Evolutionary conservation across 2,113 vertebrate species (phyloP).

Genomic region (Vidua macroura): DNA sequence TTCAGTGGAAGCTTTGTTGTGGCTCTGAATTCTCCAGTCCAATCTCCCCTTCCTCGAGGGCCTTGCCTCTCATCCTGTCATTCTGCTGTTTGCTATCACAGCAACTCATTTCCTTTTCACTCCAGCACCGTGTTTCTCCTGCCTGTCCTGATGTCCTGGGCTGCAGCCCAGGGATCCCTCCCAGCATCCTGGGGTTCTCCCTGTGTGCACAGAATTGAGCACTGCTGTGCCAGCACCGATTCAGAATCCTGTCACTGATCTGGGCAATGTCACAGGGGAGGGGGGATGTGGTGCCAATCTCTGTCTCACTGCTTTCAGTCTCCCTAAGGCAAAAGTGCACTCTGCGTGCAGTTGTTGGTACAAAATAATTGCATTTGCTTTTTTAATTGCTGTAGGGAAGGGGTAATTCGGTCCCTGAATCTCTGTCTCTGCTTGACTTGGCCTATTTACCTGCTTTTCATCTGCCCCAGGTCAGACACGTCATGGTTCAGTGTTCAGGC

Average conservation of each 20-base stretch:
- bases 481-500: rapidly evolving
- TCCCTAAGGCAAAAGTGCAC: slow-evolving; percentile 40
- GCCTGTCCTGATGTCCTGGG: neutral
- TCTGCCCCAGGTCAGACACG: neutral
- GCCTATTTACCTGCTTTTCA: slow-evolving; percentile 24
- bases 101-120: neutral
- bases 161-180: neutral
- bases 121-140: neutral
- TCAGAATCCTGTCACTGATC: neutral
- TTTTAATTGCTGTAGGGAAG: slow-evolving; percentile 17
- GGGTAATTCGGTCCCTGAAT: neutral
- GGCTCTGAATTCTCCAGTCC: neutral
- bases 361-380: slow-evolving; percentile 35
- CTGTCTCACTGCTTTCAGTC: neutral
- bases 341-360: neutral
- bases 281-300: neutral
- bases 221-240: neutral
- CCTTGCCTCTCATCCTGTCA: neutral
- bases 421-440: neutral
- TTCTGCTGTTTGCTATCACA: neutral
- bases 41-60: neutral
- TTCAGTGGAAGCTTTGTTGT: neutral
- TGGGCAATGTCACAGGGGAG: neutral
- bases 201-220: rapidly evolving
- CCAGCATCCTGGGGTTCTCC: neutral